These are phyloP conservation scores for Apis mellifera DNA, from an alignment of 1,140 invertebrate genomes.

Conservation along the genomic window Amel_HAv3.1 CM009931.2:9217501-9218000, in stretches of 20 bases:
- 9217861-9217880: background rate
- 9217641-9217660: background rate
- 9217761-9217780: conserved; percentile 9
- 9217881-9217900: background rate
- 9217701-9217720: background rate
- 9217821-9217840: background rate
- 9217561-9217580: too few relatives aligned
- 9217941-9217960: conserved; percentile 11
- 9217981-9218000: background rate
- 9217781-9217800: background rate
- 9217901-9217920: background rate
- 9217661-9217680: background rate
- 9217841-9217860: background rate
- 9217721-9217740: background rate
- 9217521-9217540: too few relatives aligned
- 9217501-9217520: too few relatives aligned
- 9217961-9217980: conserved; percentile 20
- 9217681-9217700: background rate
- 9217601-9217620: too few relatives aligned
- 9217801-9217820: conserved; percentile 4
- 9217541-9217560: too few relatives aligned
- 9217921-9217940: background rate
- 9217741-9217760: background rate
- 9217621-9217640: background rate
- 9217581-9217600: too few relatives aligned